Conservation (phyloP, 2,888 invertebrate genomes). For the Elegia similella region DNA sequence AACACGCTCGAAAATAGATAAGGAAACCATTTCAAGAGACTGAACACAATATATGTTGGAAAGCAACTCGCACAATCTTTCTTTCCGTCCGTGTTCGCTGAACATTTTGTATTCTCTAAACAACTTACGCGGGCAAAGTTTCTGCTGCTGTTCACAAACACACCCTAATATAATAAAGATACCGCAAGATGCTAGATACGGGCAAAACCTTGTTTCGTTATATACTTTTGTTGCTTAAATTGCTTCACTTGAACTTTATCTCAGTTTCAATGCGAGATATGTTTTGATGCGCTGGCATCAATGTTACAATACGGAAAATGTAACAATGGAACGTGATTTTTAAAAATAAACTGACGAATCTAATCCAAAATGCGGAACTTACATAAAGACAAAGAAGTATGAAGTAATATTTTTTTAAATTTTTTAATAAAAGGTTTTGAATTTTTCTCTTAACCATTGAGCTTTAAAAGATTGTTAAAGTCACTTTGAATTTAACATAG, state of each 20-base stretch:
- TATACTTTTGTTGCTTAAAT: slow-evolving; percentile 12
- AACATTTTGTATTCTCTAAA: slow-evolving; percentile 14
- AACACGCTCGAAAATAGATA: slow-evolving; percentile 1
- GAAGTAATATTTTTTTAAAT: too few relatives aligned
- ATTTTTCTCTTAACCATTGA: too few relatives aligned
- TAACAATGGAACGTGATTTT: neutral
- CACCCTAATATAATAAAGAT: slow-evolving; percentile 13
- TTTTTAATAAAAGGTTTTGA: too few relatives aligned
- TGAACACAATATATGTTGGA: slow-evolving; percentile 6
- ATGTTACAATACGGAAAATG: neutral
- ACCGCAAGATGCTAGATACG: slow-evolving; percentile 10
- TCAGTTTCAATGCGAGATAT: slow-evolving; percentile 3
- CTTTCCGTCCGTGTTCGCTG: slow-evolving; percentile 7
- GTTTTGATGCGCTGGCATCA: neutral
- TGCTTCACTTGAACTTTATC: slow-evolving; percentile 5
- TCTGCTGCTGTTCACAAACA: slow-evolving; percentile 6
- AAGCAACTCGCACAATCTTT: slow-evolving; percentile 10
- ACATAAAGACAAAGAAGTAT: too few relatives aligned
- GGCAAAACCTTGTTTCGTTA: slow-evolving; percentile 9
- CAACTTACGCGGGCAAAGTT: slow-evolving; percentile 11
- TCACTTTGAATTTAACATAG: too few relatives aligned
- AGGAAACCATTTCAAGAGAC: slow-evolving; percentile 8
- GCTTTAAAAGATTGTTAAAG: too few relatives aligned
- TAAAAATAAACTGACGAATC: neutral
- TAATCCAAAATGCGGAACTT: too few relatives aligned